A percentile compares a stretch with the other conserved stretches of the same genome.
Conservation (phyloP, 1,140 invertebrate genomes). For the Meloidogyne floridensis region DNA sequence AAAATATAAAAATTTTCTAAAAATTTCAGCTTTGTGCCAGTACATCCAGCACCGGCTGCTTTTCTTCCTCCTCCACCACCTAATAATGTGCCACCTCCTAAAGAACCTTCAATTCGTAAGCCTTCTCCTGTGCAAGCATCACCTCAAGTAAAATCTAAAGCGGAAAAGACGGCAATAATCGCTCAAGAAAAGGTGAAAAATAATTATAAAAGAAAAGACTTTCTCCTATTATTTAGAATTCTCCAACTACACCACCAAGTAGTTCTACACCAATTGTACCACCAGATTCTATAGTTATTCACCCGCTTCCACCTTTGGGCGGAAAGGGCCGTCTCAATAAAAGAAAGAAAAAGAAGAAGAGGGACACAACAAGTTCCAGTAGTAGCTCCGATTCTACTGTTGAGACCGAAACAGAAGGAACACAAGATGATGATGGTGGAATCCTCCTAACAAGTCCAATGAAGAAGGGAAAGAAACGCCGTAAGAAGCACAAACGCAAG, state of each 20-base stretch:
- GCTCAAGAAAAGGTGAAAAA: not conserved
- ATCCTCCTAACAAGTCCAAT: not conserved
- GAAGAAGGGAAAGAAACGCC: not conserved
- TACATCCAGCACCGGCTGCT: not conserved
- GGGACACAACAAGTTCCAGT: not conserved
- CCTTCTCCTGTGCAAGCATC: not conserved
- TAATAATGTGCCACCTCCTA: not conserved
- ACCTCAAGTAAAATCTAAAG: not conserved
- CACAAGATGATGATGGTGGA: slow-evolving; percentile 1
- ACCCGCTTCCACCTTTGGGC: not conserved
- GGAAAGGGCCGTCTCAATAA: not conserved
- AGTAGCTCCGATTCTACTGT: not conserved
- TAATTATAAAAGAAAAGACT: not conserved
- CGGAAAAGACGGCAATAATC: not conserved
- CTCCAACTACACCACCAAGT: not conserved
- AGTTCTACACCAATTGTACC: not conserved
- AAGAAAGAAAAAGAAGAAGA: not conserved
- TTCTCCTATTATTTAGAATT: not conserved
- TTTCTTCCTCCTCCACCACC: not conserved
- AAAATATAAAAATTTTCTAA: not conserved
- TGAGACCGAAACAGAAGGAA: not conserved
- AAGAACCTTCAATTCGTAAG: no score
- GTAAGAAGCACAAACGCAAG: not conserved
- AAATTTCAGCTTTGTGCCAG: not conserved
- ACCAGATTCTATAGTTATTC: not conserved